A percentile compares a stretch with the other conserved stretches of the same genome.
Evolutionary conservation across 2,888 invertebrate genomes (phyloP).

Genomic region (Blastobasis lacticolella): DNA sequence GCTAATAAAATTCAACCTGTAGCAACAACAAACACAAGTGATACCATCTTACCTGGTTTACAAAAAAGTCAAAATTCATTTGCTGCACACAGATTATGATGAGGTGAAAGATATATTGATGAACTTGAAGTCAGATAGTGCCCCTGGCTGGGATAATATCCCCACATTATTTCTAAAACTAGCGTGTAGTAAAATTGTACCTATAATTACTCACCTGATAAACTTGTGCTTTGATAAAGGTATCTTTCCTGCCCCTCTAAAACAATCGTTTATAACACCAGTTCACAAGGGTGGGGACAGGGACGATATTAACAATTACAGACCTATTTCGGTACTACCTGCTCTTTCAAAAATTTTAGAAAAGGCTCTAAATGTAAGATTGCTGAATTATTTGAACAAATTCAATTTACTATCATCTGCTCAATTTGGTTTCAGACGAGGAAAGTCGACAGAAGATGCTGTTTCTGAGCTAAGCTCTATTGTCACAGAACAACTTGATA

Average conservation of each 20-base stretch:
- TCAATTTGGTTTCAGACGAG: conserved; percentile 8
- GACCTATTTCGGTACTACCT: conserved; percentile 5
- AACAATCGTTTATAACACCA: not conserved
- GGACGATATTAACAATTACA: conserved; percentile 3
- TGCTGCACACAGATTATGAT: not conserved
- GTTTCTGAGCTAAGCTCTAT: not conserved
- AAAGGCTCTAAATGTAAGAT: conserved; percentile 5
- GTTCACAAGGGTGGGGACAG: conserved; percentile 1
- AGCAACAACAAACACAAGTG: not conserved
- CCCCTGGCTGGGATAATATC: not conserved
- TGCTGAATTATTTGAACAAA: conserved; percentile 1
- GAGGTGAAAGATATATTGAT: not conserved
- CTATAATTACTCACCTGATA: not conserved
- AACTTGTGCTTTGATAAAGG: not conserved
- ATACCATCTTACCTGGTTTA: not conserved
- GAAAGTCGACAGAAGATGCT: conserved; percentile 5
- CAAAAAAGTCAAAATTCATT: not conserved
- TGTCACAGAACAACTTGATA: conserved; percentile 3
- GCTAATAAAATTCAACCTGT: not conserved
- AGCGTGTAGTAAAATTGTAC: not conserved
- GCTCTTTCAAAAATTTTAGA: conserved; percentile 6
- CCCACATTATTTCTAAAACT: not conserved
- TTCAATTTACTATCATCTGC: conserved; percentile 1
- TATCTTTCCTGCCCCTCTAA: not conserved
- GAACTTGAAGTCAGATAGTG: not conserved